Conservation (phyloP, 2,113 vertebrate genomes). For the Noctilio leporinus region DNA sequence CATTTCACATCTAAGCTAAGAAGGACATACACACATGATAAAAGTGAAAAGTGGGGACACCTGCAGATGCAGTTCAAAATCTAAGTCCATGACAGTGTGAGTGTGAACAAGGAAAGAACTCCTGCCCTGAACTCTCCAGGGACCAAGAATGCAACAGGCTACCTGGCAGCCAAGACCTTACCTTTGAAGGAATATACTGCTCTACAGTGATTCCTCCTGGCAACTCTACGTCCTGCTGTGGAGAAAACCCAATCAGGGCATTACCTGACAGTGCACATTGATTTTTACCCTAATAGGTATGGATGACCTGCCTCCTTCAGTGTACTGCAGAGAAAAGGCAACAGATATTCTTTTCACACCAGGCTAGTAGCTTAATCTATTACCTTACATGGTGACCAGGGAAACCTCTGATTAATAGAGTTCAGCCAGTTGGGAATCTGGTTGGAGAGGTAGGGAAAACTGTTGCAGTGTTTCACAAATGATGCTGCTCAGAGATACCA, state of each 20-base stretch:
- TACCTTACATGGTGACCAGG: background rate
- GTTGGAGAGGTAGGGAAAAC: background rate
- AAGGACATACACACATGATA: background rate
- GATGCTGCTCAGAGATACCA: background rate
- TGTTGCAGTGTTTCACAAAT: background rate
- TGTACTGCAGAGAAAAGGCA: background rate
- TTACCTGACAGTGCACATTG: constrained; percentile 24
- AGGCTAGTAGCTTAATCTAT: constrained; percentile 31
- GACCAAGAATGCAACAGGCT: background rate
- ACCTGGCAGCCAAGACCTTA: background rate
- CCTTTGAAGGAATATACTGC: background rate
- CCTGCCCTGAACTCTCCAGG: too few species aligned
- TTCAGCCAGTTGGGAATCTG: background rate
- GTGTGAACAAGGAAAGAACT: background rate
- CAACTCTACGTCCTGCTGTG: background rate
- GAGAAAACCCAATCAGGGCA: constrained; percentile 37
- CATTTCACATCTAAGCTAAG: background rate
- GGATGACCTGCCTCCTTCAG: constrained; percentile 44
- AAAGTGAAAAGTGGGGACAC: background rate
- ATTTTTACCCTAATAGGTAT: constrained; percentile 56
- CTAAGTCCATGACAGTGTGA: background rate
- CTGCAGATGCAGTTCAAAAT: background rate
- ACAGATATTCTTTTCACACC: background rate
- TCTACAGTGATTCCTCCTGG: background rate
- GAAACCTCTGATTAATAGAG: background rate